Base-by-base conservation (phyloP, 2,888 invertebrate genomes). In the Marronus borbonicus region DNA sequence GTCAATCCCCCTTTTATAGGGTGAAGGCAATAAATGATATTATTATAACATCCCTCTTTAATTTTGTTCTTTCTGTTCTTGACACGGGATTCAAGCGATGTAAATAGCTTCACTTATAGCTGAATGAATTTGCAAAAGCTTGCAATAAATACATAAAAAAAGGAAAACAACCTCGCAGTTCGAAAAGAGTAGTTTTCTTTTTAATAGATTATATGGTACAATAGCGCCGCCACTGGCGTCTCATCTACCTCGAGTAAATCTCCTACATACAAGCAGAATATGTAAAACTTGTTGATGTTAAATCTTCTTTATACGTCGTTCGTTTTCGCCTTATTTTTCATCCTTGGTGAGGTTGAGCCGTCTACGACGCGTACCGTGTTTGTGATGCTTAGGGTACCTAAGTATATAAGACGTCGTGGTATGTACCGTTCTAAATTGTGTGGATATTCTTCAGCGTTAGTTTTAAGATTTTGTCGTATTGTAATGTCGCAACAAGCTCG, bases 211-310 rank as follows among this genome's bases (percentile, higher is more conserved):
- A n/a, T n/a, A n/a, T 52, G 7, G 17, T 7, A 17, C 7, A 17
- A 7, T n/a, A 52, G 52, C 17, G n/a, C 52, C 17, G 52, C 52
- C 52, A 17, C 52, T 52, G 52, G 17, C 52, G 7, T 52, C 14
- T 20, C 17, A 17, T 17, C 55, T 8, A 58, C 17, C 5, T 52
- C 17, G 52, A 52, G n/a, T 17, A 52, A 17, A 52, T 52, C 52
- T 17, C n/a, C 7, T 52, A 58, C 55, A 20, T 58, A 58, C 55
- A 24, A 58, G 20, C 20, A 7, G 55, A 58, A 58, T 58, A 58
- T 58, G 55, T 58, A 58, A 58, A 58, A 58, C 55, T 58, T 58
- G 55, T 58, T 58, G 55, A 58, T 58, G 20, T 58, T 58, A 58
- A 58, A 58, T 20, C 55, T 58, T 20, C 20, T 20, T 20, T 58